Percentiles rank a stretch among this genome's conserved stretches.
Evolutionary conservation across 1,140 invertebrate genomes (phyloP).

Genomic region (Anoplophora glabripennis): DNA sequence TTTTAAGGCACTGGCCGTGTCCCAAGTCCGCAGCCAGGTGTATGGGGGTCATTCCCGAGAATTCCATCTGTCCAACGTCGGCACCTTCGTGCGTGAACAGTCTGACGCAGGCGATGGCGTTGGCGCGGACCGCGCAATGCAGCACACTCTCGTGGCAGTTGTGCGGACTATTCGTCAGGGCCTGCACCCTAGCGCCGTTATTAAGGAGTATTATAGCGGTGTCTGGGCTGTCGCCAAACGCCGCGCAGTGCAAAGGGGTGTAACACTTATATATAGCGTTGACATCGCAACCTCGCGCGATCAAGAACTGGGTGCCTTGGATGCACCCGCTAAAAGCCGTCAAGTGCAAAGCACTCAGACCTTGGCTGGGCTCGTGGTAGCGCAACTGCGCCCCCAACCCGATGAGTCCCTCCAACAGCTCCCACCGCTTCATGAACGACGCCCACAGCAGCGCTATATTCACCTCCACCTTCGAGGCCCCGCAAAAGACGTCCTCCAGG

Average conservation of each 20-base stretch:
- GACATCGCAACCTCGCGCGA: slow-evolving; percentile 65
- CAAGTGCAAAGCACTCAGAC: slow-evolving; percentile 68
- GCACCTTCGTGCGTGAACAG: slow-evolving; percentile 68
- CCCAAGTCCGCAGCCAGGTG: slow-evolving; percentile 75
- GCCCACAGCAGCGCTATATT: slow-evolving; percentile 69
- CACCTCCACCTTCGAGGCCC: slow-evolving; percentile 60
- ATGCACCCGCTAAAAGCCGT: slow-evolving; percentile 74
- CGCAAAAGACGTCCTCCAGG: slow-evolving; percentile 51
- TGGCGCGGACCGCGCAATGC: slow-evolving; percentile 72
- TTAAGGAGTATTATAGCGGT: slow-evolving; percentile 69
- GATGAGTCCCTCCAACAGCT: slow-evolving; percentile 61
- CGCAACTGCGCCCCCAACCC: slow-evolving; percentile 65
- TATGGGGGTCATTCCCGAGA: slow-evolving; percentile 70
- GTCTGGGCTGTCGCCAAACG: slow-evolving; percentile 72
- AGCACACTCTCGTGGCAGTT: slow-evolving; percentile 73
- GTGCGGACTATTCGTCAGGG: slow-evolving; percentile 54
- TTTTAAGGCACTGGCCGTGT: slow-evolving; percentile 64
- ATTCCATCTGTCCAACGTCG: slow-evolving; percentile 65
- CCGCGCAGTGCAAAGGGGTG: slow-evolving; percentile 76
- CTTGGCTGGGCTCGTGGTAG: slow-evolving; percentile 64
- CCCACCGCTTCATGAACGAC: slow-evolving; percentile 64
- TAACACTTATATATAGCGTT: slow-evolving; percentile 65
- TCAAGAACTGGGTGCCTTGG: slow-evolving; percentile 66
- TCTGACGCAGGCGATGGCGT: slow-evolving; percentile 69
- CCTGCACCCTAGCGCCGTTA: slow-evolving; percentile 58